These are phyloP conservation scores for Agrochola lychnidis DNA, from an alignment of 2,888 invertebrate species.

Conservation along the genomic window DNA sequence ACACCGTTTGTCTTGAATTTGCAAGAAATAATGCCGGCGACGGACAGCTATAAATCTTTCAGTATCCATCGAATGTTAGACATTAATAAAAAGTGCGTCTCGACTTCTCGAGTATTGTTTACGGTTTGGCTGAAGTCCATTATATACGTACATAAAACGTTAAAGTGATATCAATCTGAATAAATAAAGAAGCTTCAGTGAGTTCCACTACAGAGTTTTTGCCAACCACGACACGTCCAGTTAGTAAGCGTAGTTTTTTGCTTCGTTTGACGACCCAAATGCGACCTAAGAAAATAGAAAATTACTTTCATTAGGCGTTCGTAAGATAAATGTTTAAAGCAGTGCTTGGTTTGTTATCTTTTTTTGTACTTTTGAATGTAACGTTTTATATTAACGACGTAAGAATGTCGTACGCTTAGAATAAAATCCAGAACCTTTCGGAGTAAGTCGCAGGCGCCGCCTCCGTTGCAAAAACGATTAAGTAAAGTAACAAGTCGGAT, in stretches of 20 bases:
- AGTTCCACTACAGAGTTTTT: conserved; percentile 30
- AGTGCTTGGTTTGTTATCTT: background rate
- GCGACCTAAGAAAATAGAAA: conserved; percentile 44
- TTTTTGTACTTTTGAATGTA: conserved; percentile 5
- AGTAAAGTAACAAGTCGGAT: conserved; percentile 38
- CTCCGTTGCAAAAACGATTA: conserved; percentile 44
- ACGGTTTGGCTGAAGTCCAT: conserved; percentile 22
- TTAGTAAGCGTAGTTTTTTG: conserved; percentile 35
- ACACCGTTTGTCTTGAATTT: conserved; percentile 83
- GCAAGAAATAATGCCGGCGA: conserved; percentile 82
- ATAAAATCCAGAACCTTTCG: conserved; percentile 25
- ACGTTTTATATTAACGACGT: conserved; percentile 29
- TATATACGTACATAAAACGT: conserved; percentile 17
- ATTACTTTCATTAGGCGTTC: conserved; percentile 47
- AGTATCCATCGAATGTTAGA: conserved; percentile 65
- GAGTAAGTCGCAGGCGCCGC: background rate
- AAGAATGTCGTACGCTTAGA: conserved; percentile 19
- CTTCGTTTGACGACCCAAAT: conserved; percentile 38
- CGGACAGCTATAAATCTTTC: conserved; percentile 79
- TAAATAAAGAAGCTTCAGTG: conserved; percentile 21
- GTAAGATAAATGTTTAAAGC: conserved; percentile 23
- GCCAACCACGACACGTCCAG: conserved; percentile 35
- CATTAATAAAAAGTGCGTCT: conserved; percentile 49
- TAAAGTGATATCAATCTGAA: conserved; percentile 24
- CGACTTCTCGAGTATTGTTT: conserved; percentile 36